Evolutionary conservation across 2,113 vertebrate genomes (phyloP).

Genomic region (Tricholaema leucomelas): DNA sequence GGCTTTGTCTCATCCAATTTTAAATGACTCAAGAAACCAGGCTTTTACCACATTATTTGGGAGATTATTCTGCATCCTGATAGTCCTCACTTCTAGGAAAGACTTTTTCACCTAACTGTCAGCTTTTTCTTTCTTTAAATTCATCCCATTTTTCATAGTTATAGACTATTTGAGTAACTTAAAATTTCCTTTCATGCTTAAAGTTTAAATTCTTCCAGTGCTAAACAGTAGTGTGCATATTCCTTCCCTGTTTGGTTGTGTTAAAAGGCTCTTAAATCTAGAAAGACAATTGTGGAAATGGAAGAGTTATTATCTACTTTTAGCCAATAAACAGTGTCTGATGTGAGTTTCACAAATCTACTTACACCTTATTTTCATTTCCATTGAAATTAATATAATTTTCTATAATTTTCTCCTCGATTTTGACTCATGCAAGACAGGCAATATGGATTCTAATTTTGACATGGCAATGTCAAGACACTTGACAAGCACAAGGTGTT

Average conservation of each 20-base stretch:
- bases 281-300: background rate
- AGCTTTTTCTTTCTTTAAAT: slow-evolving; percentile 45
- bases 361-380: background rate
- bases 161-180: background rate
- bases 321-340: background rate
- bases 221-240: background rate
- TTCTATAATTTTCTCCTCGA: background rate
- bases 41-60: slow-evolving; percentile 52
- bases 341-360: background rate
- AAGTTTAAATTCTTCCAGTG: slow-evolving; percentile 16
- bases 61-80: slow-evolving; percentile 55
- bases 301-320: background rate
- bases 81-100: slow-evolving; percentile 32
- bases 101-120: background rate
- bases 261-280: background rate
- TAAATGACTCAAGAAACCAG: slow-evolving; percentile 49
- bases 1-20: slow-evolving; percentile 63
- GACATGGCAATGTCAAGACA: background rate
- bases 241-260: slow-evolving; percentile 26
- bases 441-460: background rate
- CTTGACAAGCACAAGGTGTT: background rate
- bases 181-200: background rate
- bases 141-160: slow-evolving; percentile 34
- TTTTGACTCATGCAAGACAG: background rate
- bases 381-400: background rate